These are phyloP conservation scores for Brachionus angularis DNA, from an alignment of 1,140 invertebrate genomes.

Conservation along the genomic window DNA sequence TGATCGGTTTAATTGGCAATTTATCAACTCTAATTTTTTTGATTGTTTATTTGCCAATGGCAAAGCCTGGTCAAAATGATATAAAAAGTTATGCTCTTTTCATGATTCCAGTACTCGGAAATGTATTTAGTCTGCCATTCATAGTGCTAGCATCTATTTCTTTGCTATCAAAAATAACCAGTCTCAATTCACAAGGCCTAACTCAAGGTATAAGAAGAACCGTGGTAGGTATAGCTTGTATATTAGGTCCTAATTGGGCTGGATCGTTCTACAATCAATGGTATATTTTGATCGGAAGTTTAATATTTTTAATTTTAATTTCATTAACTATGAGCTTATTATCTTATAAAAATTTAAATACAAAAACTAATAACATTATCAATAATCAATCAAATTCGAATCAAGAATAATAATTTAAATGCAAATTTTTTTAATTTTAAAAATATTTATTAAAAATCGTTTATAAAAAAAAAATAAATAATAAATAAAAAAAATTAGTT, in stretches of 20 bases:
- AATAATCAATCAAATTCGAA: too few species aligned
- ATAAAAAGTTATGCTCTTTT: conserved; percentile 18
- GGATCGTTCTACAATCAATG: conserved; percentile 34
- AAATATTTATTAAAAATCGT: too few species aligned
- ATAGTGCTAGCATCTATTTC: conserved; percentile 21
- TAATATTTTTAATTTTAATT: not conserved
- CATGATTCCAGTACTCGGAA: conserved; percentile 21
- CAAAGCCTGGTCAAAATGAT: not conserved
- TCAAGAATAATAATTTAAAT: too few species aligned
- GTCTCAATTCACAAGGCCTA: conserved; percentile 11
- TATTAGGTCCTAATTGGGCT: conserved; percentile 28
- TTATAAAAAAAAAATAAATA: too few species aligned
- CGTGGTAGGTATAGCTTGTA: conserved; percentile 22
- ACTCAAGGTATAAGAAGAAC: conserved; percentile 31
- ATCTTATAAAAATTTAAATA: conserved; percentile 12
- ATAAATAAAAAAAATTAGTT: too few species aligned
- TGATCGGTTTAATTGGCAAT: conserved; percentile 34
- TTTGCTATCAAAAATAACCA: conserved; percentile 32
- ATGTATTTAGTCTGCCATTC: conserved; percentile 41
- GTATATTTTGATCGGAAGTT: conserved; percentile 30
- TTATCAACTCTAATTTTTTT: conserved; percentile 33
- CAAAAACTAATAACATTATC: not conserved
- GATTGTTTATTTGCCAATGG: conserved; percentile 33
- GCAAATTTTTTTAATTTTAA: too few species aligned
- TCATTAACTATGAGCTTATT: conserved; percentile 33